Evolutionary conservation across 2,113 vertebrate species (phyloP).

Genomic region (Condylura cristata): DNA sequence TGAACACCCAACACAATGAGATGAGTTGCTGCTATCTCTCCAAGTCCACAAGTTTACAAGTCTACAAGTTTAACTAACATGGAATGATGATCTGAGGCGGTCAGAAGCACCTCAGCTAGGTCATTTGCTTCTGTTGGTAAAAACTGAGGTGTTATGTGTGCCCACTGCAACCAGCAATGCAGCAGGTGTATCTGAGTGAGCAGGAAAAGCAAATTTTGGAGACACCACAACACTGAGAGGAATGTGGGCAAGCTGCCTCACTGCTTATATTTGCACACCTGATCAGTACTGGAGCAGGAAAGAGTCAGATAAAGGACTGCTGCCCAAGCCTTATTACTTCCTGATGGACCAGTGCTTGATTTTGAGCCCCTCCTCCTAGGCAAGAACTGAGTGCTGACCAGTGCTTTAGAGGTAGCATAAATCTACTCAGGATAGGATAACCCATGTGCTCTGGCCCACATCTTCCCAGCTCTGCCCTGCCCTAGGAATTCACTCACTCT

Average conservation of each 20-base stretch:
- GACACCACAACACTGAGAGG: slow-evolving; percentile 88
- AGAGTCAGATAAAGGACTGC: slow-evolving; percentile 83
- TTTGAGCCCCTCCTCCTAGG: slow-evolving; percentile 90
- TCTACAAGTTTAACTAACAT: slow-evolving; percentile 91
- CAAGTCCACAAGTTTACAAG: too few species aligned
- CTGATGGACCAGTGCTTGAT: slow-evolving; percentile 90
- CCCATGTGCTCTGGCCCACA: slow-evolving; percentile 81
- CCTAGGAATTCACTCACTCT: neutral
- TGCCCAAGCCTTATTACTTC: slow-evolving; percentile 84
- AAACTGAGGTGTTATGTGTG: slow-evolving; percentile 88
- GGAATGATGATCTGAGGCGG: slow-evolving; percentile 85
- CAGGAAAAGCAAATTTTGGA: slow-evolving; percentile 85
- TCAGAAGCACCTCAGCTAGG: slow-evolving; percentile 92
- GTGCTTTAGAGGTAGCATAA: slow-evolving; percentile 87
- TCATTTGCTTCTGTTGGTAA: slow-evolving; percentile 92
- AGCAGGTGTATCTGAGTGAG: slow-evolving; percentile 79
- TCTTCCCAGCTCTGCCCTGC: slow-evolving; percentile 69
- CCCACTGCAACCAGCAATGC: slow-evolving; percentile 83
- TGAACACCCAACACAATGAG: slow-evolving; percentile 86
- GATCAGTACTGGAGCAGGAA: slow-evolving; percentile 90
- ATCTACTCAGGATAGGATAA: slow-evolving; percentile 45
- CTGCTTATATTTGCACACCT: slow-evolving; percentile 88
- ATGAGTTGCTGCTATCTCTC: slow-evolving; percentile 88
- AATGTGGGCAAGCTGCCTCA: slow-evolving; percentile 88
- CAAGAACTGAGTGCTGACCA: slow-evolving; percentile 82